These are phyloP conservation scores for Anoura caudifer DNA, from an alignment of 2,113 vertebrate species.

Conservation along the genomic window DNA sequence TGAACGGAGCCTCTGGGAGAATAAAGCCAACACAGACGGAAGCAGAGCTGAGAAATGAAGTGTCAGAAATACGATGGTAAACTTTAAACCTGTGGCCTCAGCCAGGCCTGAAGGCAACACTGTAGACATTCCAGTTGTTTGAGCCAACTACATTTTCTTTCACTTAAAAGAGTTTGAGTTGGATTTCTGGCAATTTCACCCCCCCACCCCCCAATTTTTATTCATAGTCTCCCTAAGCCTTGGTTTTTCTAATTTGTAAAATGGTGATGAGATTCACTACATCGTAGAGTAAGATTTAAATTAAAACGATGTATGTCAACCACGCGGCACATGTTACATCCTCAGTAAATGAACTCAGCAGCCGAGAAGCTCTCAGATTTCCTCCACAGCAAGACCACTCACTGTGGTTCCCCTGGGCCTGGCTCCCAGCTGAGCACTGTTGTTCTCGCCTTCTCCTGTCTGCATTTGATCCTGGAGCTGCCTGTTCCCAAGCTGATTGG, in stretches of 20 bases:
- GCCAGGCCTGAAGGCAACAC: not conserved
- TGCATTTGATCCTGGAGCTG: not conserved
- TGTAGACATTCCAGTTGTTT: not conserved
- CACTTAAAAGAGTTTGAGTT: not conserved
- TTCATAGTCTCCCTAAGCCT: not conserved
- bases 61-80: not conserved
- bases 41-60: not conserved
- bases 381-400: not conserved
- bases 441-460: not conserved
- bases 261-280: not conserved
- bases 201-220: not conserved
- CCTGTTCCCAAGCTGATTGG: not conserved
- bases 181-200: not conserved
- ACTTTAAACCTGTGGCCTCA: not conserved
- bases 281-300: not conserved
- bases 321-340: not conserved
- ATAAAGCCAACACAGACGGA: not conserved
- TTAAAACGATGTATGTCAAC: not conserved
- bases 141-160: constrained; percentile 8
- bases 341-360: not conserved
- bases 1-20: not conserved
- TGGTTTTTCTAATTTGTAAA: not conserved
- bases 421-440: not conserved
- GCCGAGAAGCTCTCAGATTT: not conserved
- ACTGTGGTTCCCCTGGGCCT: not conserved